Evolutionary conservation across 2,113 vertebrate species (phyloP), one percentile per base, ranked within the genome.

Genomic region (Menura novaehollandiae): DNA sequence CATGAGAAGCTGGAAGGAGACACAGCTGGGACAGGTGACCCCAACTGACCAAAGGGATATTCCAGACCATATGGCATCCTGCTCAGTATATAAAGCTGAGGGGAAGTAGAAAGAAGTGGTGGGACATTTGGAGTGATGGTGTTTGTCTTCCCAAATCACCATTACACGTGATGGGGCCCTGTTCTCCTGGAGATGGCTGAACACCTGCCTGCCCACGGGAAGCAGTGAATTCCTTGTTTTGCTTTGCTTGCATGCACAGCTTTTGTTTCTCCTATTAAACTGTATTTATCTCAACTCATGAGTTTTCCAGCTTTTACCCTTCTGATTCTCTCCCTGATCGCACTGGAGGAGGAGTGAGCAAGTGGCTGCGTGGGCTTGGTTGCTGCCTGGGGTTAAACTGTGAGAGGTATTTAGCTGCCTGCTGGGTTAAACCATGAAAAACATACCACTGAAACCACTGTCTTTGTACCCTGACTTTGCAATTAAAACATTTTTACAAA

Each of bases 401-500:
- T 26, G 22, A 53, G 27, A 68, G 17, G 73, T 37, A 26, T 77
- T 49, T 30, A 71, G 55, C 64, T 78, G 56, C 20, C 56, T 55
- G 28, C 19, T 30, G 28, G 15, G 56, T 55, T 79, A 39, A 71
- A 47, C 41, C 10, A 62, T 0, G 0, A 39, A 78, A 55, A 17
- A 6, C 7, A 68, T 10, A 32, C 9, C 18, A 53, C 63, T 72
- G 58, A 93, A 91, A 46, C 60, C 27, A 33, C 44, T 39, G 13
- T 62, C 28, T 55, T 59, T 67, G 32, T 72, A 90, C 8, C 16
- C 60, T 58, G 17, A 58, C 5, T 23, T 28, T 59, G 35, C 39
- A 82, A 60, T 83, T 79, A 75, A 73, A 90, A 59, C 17, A 55
- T 67, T 85, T 90, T 85, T 59, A 62, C 17, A 85, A 81, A 78